Evolutionary conservation across 2,888 invertebrate genomes (phyloP), one percentile per base, ranked within the genome.

Genomic region (Neoascia interrupta): DNA sequence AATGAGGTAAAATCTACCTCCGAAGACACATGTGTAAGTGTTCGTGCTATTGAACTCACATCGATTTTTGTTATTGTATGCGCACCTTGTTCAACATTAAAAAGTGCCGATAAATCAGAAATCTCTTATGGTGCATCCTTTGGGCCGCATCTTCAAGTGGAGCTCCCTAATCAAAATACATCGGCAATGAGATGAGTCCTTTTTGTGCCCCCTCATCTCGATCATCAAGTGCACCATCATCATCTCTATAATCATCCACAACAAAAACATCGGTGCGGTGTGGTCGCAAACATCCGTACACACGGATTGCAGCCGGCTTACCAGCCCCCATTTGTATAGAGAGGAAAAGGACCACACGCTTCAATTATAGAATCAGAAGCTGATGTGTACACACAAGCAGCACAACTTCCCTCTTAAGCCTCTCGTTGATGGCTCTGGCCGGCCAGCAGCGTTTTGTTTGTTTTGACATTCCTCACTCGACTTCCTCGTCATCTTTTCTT

Each of bases 241-340:
- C 63, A 66, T 73, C 39, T 49, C 53, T 21, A 53, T 74, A 61
- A 66, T 73, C 66, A 73, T 45, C 34, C 41, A 41, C 10, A 76
- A 53, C 58, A 60, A 72, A 41, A 76, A 72, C 60, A 76, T 34
- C 16, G 36, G 54, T 61, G 73, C 61, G 66, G 79, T 79, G 79
- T 79, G 79, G 79, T 79, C 79, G 73, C 61, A 79, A 79, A 79
- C 79, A 79, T 79, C 79, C 79, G 73, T 73, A 51, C 73, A 63
- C n/a, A 21, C 21, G 39, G 45, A 45, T 41, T 15, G 21, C 26
- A n/a, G 3, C 19, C 43, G 15, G 5, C 26, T 8, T 10, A 26
- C 26, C 26, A 26, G 10, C 10, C 26, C 26, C 26, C 26, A 26
- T 26, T 26, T n/a, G n/a, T n/a, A 13, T 37, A 37, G 37, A 37